These are phyloP conservation scores for Ceyx cyanopectus DNA, from an alignment of 2,113 vertebrate species.

Conservation along the genomic window DNA sequence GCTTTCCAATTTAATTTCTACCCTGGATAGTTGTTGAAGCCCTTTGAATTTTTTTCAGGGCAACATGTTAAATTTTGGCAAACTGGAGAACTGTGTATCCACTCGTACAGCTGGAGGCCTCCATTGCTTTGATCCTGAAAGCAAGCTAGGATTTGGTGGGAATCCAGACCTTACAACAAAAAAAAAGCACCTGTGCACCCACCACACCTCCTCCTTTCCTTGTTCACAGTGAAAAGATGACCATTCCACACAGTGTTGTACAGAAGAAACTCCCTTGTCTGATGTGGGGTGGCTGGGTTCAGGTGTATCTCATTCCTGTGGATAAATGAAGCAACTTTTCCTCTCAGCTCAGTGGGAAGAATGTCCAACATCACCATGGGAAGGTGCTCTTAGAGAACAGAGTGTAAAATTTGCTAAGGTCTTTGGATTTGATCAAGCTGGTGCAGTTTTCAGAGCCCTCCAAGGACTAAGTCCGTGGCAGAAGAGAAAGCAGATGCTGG, in stretches of 20 bases:
- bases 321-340: neutral
- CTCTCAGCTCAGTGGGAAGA: neutral
- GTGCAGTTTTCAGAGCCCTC: neutral
- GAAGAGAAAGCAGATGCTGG: neutral
- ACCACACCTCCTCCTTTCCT: neutral
- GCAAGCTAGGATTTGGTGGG: neutral
- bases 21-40: neutral
- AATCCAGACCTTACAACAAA: neutral
- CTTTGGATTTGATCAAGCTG: constrained; percentile 3
- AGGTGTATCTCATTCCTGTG: neutral
- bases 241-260: rapidly evolving
- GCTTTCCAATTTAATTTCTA: neutral
- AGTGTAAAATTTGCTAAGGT: neutral
- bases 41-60: neutral
- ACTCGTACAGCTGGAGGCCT: neutral
- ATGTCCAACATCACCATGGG: neutral
- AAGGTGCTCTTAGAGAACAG: neutral
- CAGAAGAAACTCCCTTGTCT: rapidly evolving
- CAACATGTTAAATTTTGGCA: neutral
- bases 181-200: neutral
- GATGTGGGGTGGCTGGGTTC: neutral
- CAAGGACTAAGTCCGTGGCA: neutral
- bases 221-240: neutral
- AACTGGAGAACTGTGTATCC: neutral
- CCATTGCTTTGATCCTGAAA: neutral